These are phyloP conservation scores for Falco cherrug DNA, from an alignment of 2,797 vertebrate genomes.

Conservation along the genomic window DNA sequence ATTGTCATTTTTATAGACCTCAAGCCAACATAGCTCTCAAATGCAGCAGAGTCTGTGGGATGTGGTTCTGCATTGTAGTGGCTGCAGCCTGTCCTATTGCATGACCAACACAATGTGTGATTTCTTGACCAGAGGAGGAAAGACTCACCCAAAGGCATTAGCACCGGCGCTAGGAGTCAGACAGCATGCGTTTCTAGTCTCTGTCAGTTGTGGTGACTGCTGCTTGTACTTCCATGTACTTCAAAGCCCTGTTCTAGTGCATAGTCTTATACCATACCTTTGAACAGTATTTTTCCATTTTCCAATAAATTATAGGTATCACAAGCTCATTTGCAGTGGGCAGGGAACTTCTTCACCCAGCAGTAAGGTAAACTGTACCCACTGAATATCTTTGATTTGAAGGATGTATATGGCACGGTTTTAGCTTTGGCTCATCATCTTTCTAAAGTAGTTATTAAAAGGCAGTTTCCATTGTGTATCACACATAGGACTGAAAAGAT, in stretches of 20 bases:
- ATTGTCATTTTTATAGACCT: constrained; percentile 6
- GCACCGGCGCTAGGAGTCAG: neutral
- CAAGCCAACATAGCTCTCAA: neutral
- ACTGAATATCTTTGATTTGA: neutral
- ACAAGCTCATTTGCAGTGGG: neutral
- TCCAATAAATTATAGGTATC: neutral
- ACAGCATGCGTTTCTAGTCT: neutral
- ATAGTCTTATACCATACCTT: neutral
- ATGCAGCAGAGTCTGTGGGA: neutral
- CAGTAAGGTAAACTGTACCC: fast-evolving
- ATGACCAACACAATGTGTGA: neutral
- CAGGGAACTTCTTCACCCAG: neutral
- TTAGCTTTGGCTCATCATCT: neutral
- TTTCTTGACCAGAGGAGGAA: neutral
- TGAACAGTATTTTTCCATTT: neutral
- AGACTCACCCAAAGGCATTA: neutral
- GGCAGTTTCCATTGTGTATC: fast-evolving
- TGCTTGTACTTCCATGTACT: neutral
- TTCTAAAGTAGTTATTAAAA: neutral
- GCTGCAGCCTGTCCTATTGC: neutral
- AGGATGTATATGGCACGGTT: neutral
- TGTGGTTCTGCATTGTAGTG: neutral
- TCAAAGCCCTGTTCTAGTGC: neutral
- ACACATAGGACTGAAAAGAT: neutral
- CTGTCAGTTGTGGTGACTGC: neutral